These are phyloP conservation scores for Hofmannophila pseudospretella DNA, from an alignment of 2,888 invertebrate genomes.

Conservation along the genomic window DNA sequence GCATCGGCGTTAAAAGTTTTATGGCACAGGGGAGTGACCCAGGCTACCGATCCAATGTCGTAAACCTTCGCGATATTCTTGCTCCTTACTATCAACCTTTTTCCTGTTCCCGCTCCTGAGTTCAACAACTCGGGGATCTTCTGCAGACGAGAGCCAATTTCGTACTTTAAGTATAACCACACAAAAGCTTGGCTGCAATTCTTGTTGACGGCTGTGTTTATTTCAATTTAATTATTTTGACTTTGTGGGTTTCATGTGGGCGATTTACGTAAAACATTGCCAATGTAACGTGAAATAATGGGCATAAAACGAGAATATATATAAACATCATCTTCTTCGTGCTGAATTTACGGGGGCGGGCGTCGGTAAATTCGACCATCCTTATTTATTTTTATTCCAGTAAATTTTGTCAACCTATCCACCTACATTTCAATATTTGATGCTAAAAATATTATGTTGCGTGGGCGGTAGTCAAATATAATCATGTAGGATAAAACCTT, in stretches of 20 bases:
- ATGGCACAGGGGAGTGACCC: constrained; percentile 45
- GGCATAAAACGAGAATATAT: constrained; percentile 23
- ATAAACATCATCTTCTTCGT: constrained; percentile 26
- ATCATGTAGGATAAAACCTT: constrained; percentile 27
- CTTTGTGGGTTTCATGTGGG: constrained; percentile 24
- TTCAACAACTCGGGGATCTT: constrained; percentile 46
- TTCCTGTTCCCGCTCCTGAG: constrained; percentile 41
- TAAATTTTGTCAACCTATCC: constrained; percentile 29
- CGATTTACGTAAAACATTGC: constrained; percentile 32
- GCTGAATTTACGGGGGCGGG: constrained; percentile 34
- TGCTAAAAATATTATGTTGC: constrained; percentile 39
- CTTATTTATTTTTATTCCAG: constrained; percentile 33
- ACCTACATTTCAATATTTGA: constrained; percentile 37
- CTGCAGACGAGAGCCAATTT: constrained; percentile 29
- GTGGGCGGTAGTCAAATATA: constrained; percentile 40
- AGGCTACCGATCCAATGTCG: constrained; percentile 41
- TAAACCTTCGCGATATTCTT: constrained; percentile 44
- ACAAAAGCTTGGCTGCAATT: no score
- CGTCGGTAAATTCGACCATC: constrained; percentile 28
- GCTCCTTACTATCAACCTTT: constrained; percentile 33
- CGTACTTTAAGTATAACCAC: constrained; percentile 8
- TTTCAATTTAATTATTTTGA: background rate
- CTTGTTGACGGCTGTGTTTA: background rate
- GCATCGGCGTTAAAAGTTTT: constrained; percentile 33
- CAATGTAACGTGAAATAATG: constrained; percentile 21